phyloP scores from a whole-genome alignment of 2,113 vertebrate species.

The Apteryx mantelli region DNA sequence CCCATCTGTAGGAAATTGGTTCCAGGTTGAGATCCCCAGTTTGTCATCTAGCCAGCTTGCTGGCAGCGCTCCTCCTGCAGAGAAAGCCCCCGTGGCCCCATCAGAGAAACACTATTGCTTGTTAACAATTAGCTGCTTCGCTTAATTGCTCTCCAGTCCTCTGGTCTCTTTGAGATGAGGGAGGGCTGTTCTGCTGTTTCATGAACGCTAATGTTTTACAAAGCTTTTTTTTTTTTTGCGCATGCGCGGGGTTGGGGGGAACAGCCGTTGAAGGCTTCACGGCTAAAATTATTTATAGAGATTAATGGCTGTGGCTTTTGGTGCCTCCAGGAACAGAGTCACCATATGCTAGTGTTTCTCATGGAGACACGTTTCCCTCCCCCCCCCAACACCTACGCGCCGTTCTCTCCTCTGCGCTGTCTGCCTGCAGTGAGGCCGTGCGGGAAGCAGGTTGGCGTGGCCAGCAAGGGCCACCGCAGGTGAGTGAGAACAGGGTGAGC shows the following conservation, averaged over 20 bases:
- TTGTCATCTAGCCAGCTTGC: not conserved
- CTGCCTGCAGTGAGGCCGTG: fast-evolving
- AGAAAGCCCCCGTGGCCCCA: not conserved
- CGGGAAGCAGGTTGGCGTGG: fast-evolving
- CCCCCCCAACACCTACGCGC: fast-evolving
- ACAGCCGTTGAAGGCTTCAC: slow-evolving; percentile 27
- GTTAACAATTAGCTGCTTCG: slow-evolving; percentile 37
- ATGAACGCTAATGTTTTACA: slow-evolving; percentile 55
- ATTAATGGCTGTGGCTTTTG: slow-evolving; percentile 63
- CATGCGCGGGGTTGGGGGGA: not conserved
- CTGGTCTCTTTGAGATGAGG: not conserved
- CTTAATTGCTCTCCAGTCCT: slow-evolving; percentile 53
- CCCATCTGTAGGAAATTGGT: too few species aligned
- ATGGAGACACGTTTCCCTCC: not conserved
- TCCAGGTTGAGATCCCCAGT: not conserved
- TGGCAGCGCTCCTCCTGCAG: fast-evolving
- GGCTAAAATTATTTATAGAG: slow-evolving; percentile 75
- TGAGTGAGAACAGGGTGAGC: fast-evolving
- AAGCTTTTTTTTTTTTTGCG: slow-evolving; percentile 1
- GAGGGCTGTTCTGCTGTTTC: not conserved
- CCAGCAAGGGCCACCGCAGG: fast-evolving
- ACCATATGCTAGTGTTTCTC: slow-evolving; percentile 20
- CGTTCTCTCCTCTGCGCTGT: not conserved
- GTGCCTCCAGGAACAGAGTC: slow-evolving; percentile 65
- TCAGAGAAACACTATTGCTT: not conserved